Evolutionary conservation across 2,113 vertebrate genomes (phyloP).

Genomic region (Hyla sarda): DNA sequence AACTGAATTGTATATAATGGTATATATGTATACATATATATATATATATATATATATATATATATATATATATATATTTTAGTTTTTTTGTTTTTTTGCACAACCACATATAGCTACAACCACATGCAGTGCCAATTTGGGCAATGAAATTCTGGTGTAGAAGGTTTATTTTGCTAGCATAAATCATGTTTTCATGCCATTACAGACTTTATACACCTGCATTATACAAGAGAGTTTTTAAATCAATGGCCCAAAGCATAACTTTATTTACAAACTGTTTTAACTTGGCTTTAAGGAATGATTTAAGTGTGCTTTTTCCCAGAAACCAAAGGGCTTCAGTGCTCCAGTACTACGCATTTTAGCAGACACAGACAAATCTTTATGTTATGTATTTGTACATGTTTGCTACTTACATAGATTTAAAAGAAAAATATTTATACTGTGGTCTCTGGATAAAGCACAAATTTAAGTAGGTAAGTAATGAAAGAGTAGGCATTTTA

Average conservation of each 20-base stretch:
- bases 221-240: conserved; percentile 60
- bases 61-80: too few relatives aligned
- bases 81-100: not conserved
- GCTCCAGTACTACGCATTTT: conserved; percentile 60
- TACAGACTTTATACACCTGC: conserved; percentile 61
- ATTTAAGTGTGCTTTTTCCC: conserved; percentile 70
- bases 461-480: conserved; percentile 78
- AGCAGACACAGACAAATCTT: conserved; percentile 65
- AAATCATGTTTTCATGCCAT: conserved; percentile 34
- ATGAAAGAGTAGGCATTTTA: conserved; percentile 63
- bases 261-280: conserved; percentile 50
- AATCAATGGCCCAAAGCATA: conserved; percentile 45
- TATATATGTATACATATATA: too few relatives aligned
- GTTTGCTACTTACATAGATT: conserved; percentile 67
- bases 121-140: not conserved
- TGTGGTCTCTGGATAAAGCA: conserved; percentile 73
- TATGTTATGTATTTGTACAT: conserved; percentile 67
- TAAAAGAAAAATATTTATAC: conserved; percentile 74
- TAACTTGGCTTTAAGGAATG: conserved; percentile 69
- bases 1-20: too few relatives aligned
- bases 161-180: conserved; percentile 58
- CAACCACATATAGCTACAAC: not conserved
- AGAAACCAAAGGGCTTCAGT: conserved; percentile 37
- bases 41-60: too few relatives aligned
- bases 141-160: not conserved